A percentile compares a stretch with the other conserved stretches of the same genome.
phyloP scores from a whole-genome alignment of 2,888 invertebrate species.

The Cordilura impudica region DNA sequence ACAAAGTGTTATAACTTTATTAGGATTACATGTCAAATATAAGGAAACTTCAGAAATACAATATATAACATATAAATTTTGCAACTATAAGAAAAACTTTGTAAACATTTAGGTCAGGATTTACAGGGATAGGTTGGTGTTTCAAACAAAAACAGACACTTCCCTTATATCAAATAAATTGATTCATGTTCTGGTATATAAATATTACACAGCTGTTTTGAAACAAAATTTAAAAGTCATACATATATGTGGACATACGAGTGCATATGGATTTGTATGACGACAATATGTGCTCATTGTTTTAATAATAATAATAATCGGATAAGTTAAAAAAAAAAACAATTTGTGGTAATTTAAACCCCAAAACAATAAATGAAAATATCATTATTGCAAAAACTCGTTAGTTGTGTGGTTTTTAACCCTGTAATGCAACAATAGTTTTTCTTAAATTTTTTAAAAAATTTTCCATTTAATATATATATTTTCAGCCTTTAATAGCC shows the following conservation, averaged over 20 bases:
- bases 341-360: constrained; percentile 36
- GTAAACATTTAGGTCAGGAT: constrained; percentile 46
- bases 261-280: background rate
- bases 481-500: no score
- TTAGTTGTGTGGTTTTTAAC: no score
- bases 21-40: constrained; percentile 28
- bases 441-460: no score
- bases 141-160: background rate
- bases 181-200: constrained; percentile 13
- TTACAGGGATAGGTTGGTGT: constrained; percentile 35
- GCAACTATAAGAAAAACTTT: constrained; percentile 15
- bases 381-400: no score
- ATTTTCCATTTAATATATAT: no score
- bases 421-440: no score
- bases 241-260: background rate
- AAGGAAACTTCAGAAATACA: background rate
- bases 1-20: constrained; percentile 41
- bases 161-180: constrained; percentile 22
- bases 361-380: constrained; percentile 1
- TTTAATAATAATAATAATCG: background rate
- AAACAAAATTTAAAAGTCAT: background rate
- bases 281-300: background rate
- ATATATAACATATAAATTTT: background rate
- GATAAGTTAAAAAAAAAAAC: constrained; percentile 17
- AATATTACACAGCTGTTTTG: constrained; percentile 38